Base-by-base conservation (phyloP, 2,888 invertebrate species). In the Blera fallax region DNA sequence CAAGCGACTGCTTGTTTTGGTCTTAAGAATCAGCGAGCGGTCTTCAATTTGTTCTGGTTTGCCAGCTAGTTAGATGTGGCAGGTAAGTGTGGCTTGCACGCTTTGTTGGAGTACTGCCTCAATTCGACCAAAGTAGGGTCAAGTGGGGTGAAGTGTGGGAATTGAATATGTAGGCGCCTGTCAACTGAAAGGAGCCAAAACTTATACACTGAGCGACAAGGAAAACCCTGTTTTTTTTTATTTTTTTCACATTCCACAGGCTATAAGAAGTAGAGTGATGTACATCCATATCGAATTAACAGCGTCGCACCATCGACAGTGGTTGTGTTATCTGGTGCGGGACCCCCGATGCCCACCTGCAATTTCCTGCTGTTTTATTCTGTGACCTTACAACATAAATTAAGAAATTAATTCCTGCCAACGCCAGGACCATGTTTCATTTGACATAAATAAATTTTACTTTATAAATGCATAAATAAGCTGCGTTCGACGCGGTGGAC, bases 381-480 rank as follows among this genome's bases (percentile, higher is more conserved):
- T 16, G 40, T 70, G 77, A 78, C 77, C 78, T 69, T 78, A 78
- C 78, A 62, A 65, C 70, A 81, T 87, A 83, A 87, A 87, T 87
- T 84, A 81, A 84, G 70, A 87, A 87, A 82, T 78, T 87, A 84
- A 84, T 87, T 87, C 83, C 72, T 65, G 67, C 65, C 87, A 87
- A 72, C 70, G 67, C 67, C 73, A 60, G 50, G 74, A 76, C 72
- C 78, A 83, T 87, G 87, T 80, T 83, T 78, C 77, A 83, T 69
- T 69, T 74, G 80, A 84, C 81, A 84, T 78, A 84, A 87, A 87
- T 87, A 81, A 87, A 87, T 87, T 84, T 81, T 78, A 16, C 45
- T 62, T 64, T 18, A 37, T 14, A 37, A 65, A 65, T 45, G 32
- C 74, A 54, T 74, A 45, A 64, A 64, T 64, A 64, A 64, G 21